phyloP scores from a whole-genome alignment of 2,797 vertebrate genomes.

The Liasis olivaceus region DNA sequence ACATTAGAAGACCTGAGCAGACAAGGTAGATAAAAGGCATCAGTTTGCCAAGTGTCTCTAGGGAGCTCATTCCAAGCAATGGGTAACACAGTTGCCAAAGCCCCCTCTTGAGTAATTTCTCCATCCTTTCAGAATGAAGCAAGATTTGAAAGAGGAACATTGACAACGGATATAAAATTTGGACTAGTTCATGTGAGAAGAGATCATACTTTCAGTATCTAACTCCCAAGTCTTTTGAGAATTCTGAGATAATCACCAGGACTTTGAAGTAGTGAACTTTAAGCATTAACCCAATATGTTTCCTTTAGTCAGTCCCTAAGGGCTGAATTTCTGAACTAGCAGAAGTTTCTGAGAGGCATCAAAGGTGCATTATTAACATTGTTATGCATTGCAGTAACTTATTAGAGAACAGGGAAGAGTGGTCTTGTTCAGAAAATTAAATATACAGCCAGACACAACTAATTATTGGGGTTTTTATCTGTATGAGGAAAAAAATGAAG shows the following conservation, averaged over 20 bases:
- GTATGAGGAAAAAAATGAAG: not conserved
- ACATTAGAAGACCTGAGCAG: not conserved
- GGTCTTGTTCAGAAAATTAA: not conserved
- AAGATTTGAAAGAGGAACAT: not conserved
- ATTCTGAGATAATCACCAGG: not conserved
- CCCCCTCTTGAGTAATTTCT: not conserved
- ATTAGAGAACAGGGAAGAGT: not conserved
- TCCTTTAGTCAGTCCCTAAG: not conserved
- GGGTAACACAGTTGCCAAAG: not conserved
- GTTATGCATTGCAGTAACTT: not conserved
- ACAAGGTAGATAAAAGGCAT: not conserved
- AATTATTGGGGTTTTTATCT: not conserved
- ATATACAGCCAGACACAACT: not conserved
- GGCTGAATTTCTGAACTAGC: not conserved
- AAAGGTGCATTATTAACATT: not conserved
- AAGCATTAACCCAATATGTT: not conserved
- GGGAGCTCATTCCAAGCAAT: not conserved
- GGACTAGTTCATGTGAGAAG: not conserved
- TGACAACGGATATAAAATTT: not conserved
- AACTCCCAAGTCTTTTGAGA: not conserved
- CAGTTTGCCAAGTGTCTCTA: not conserved
- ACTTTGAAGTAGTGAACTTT: not conserved
- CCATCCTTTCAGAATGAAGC: not conserved
- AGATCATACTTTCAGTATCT: not conserved
- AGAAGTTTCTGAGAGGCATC: not conserved